Conservation (phyloP, 2,797 vertebrate genomes). For the Buceros bicornis region DNA sequence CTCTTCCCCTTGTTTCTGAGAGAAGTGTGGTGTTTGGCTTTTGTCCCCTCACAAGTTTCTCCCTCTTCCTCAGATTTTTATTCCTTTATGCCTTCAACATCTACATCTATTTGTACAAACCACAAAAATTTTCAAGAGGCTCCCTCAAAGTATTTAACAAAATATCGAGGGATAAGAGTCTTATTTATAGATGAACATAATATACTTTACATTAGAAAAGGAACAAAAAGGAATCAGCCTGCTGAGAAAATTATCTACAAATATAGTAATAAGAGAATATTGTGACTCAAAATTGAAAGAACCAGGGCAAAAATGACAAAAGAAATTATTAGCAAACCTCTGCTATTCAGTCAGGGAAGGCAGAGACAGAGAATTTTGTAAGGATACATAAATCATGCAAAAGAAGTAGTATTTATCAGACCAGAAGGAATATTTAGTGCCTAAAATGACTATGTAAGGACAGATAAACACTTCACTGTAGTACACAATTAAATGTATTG, state of each 20-base stretch:
- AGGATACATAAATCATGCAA: not conserved
- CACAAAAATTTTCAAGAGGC: not conserved
- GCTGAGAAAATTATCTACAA: slow-evolving; percentile 3
- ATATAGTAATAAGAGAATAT: not conserved
- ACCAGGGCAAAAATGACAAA: slow-evolving; percentile 8
- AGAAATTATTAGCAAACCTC: not conserved
- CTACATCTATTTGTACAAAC: not conserved
- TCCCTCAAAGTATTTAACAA: not conserved
- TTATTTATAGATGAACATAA: not conserved
- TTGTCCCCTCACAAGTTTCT: not conserved
- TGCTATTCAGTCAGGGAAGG: not conserved
- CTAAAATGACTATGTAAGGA: not conserved
- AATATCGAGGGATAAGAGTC: not conserved
- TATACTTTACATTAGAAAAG: not conserved
- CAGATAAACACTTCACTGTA: not conserved
- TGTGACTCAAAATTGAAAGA: slow-evolving; percentile 21
- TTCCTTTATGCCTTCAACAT: not conserved
- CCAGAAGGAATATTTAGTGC: not conserved
- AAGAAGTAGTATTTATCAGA: slow-evolving; percentile 19
- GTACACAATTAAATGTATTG: not conserved
- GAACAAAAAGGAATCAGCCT: not conserved
- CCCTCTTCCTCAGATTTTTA: not conserved
- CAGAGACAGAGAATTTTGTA: not conserved
- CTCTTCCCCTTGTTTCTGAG: not conserved
- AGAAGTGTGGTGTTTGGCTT: not conserved